These are phyloP conservation scores for Clanis bilineata DNA, from an alignment of 2,888 invertebrate genomes.

Conservation along the genomic window DNA sequence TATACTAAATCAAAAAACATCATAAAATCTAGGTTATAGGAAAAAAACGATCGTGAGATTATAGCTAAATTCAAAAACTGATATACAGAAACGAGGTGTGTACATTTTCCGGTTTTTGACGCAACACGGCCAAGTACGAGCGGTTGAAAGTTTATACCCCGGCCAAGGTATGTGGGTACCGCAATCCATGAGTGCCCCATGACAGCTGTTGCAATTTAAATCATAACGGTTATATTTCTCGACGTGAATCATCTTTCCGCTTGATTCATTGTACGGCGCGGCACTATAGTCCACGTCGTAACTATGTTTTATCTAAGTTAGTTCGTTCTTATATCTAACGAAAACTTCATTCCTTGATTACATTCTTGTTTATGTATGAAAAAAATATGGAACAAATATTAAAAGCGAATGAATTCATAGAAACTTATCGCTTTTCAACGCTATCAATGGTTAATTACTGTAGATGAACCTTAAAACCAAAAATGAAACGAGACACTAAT, in stretches of 20 bases:
- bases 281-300: conserved; percentile 1
- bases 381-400: background rate
- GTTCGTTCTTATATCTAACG: background rate
- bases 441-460: too few species aligned
- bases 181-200: conserved; percentile 64
- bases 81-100: conserved; percentile 1
- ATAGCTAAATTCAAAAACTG: conserved; percentile 1
- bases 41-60: background rate
- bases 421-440: background rate
- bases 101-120: conserved; percentile 13
- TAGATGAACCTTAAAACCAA: too few species aligned
- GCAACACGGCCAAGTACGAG: conserved; percentile 11
- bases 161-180: conserved; percentile 62
- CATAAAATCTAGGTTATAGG: background rate
- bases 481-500: too few species aligned
- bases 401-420: background rate
- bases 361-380: background rate
- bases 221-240: conserved; percentile 75
- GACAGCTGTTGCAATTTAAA: conserved; percentile 74
- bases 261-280: conserved; percentile 54
- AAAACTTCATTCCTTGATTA: background rate
- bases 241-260: conserved; percentile 77
- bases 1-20: background rate
- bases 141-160: conserved; percentile 24
- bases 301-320: background rate